Evolutionary conservation across 2,888 invertebrate genomes (phyloP).

Genomic region (Plemyria rubiginata): DNA sequence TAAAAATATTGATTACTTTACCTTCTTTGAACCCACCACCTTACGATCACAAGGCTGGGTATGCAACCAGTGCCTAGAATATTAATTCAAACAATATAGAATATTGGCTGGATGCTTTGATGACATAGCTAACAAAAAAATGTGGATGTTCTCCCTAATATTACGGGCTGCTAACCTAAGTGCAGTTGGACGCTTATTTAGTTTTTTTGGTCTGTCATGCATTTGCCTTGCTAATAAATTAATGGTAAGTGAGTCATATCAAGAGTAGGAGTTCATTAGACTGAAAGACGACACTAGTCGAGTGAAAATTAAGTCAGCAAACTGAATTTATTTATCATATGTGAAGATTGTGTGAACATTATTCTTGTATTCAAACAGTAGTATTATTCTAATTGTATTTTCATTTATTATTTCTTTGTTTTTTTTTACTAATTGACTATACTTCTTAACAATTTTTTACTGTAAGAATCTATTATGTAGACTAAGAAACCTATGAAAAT

Average conservation of each 20-base stretch:
- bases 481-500: background rate
- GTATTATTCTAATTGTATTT: slow-evolving; percentile 7
- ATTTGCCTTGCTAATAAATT: too few species aligned
- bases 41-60: too few species aligned
- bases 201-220: too few species aligned
- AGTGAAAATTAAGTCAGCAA: slow-evolving; percentile 4
- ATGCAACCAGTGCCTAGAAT: too few species aligned
- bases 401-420: slow-evolving; percentile 1
- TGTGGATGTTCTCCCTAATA: too few species aligned
- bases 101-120: too few species aligned
- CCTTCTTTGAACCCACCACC: too few species aligned
- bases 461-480: background rate
- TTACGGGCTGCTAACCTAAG: too few species aligned
- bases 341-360: slow-evolving; percentile 1
- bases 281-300: slow-evolving; percentile 27
- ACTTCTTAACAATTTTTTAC: background rate
- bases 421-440: background rate
- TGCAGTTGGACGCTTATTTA: too few species aligned
- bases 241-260: background rate
- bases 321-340: background rate
- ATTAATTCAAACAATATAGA: too few species aligned
- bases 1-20: too few species aligned
- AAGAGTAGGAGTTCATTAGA: slow-evolving; percentile 5
- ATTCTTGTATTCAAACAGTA: slow-evolving; percentile 10
- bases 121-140: too few species aligned